Conservation (phyloP, 64 coral and sea anemone genomes). For the Astreopora myriophthalma region DNA sequence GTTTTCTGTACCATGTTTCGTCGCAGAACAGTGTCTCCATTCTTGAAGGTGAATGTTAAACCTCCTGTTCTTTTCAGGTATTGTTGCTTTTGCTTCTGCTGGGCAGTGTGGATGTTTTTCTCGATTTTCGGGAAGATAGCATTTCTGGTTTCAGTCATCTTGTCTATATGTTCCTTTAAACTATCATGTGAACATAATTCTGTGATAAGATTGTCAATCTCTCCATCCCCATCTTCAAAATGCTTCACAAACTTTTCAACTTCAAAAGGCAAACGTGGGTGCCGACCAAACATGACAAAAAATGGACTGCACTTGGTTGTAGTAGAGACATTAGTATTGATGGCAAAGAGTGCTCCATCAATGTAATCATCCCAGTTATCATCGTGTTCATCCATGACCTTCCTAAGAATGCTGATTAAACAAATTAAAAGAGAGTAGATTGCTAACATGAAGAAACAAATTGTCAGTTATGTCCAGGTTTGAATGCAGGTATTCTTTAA, state of each 20-base stretch:
- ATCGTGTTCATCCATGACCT: slow-evolving; percentile 47
- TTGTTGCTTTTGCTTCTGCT: slow-evolving; percentile 58
- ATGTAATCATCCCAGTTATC: slow-evolving; percentile 77
- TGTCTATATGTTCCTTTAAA: neutral
- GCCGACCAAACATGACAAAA: slow-evolving; percentile 57
- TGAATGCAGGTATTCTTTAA: neutral
- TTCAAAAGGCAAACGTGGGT: slow-evolving; percentile 51
- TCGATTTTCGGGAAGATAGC: slow-evolving; percentile 40
- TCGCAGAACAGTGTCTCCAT: slow-evolving; percentile 62
- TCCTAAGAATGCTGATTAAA: slow-evolving; percentile 66
- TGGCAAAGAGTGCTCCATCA: slow-evolving; percentile 43
- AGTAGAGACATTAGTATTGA: slow-evolving; percentile 61
- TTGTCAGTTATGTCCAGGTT: neutral
- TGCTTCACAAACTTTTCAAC: neutral
- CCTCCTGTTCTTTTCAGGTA: slow-evolving; percentile 56
- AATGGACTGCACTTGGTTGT: slow-evolving; percentile 63
- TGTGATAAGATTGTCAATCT: too few relatives aligned
- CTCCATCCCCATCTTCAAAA: too few relatives aligned
- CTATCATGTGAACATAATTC: too few relatives aligned
- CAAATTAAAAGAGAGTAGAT: neutral
- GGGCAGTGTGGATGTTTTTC: slow-evolving; percentile 55
- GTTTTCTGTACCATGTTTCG: slow-evolving; percentile 87
- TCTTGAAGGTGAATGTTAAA: neutral
- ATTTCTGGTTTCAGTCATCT: slow-evolving; percentile 14
- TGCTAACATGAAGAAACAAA: neutral